Evolutionary conservation across 2,888 invertebrate genomes (phyloP).

Genomic region (Agonopterix heracliana): DNA sequence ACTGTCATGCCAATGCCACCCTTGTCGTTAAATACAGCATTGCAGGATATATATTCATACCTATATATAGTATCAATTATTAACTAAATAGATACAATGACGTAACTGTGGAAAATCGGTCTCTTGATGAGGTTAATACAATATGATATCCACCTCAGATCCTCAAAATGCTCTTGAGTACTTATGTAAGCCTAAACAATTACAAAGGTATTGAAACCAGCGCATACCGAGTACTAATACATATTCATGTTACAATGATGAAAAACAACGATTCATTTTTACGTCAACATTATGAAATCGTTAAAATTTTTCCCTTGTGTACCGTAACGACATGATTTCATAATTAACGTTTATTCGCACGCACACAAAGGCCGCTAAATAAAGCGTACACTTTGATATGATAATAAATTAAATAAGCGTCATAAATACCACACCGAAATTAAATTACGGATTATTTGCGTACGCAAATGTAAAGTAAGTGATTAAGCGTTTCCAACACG

Average conservation of each 20-base stretch:
- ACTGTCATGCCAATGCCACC: too few species aligned
- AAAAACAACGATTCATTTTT: constrained; percentile 40
- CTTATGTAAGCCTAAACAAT: too few species aligned
- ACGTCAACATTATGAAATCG: constrained; percentile 49
- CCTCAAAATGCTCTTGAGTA: too few species aligned
- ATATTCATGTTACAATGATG: constrained; percentile 35
- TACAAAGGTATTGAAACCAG: too few species aligned
- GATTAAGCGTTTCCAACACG: constrained; percentile 71
- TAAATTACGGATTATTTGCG: constrained; percentile 71
- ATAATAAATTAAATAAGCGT: constrained; percentile 71
- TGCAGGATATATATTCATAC: too few species aligned
- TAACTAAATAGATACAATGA: too few species aligned
- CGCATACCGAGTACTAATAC: constrained; percentile 17
- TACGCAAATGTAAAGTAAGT: constrained; percentile 71
- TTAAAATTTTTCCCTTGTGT: constrained; percentile 54
- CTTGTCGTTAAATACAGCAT: too few species aligned
- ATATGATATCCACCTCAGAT: too few species aligned
- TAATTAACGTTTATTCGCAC: constrained; percentile 62
- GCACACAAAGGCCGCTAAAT: constrained; percentile 58
- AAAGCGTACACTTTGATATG: constrained; percentile 67
- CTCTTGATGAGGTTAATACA: too few species aligned
- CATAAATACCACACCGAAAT: constrained; percentile 67
- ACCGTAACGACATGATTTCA: constrained; percentile 52
- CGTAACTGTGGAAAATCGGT: too few species aligned
- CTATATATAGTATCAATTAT: too few species aligned